Percentiles rank a stretch among this genome's conserved stretches.
Conservation (phyloP, 2,888 invertebrate species). For the Pristionchus fissidentatus region DNA sequence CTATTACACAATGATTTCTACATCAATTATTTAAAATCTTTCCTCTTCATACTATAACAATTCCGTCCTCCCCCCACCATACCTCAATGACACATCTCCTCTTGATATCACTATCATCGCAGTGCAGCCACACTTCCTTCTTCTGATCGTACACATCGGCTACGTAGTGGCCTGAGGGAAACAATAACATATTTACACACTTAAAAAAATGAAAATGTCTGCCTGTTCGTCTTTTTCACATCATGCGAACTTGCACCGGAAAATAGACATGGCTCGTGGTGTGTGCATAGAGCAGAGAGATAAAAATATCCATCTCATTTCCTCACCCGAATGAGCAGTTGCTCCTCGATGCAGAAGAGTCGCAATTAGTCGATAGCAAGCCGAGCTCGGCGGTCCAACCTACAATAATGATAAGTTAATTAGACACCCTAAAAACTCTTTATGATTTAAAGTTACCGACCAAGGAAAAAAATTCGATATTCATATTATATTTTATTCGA, state of each 20-base stretch:
- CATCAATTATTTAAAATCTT: background rate
- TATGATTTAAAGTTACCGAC: no score
- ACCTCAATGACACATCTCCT: background rate
- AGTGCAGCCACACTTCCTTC: conserved; percentile 13
- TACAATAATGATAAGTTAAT: no score
- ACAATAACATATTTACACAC: no score
- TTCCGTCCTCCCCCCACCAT: background rate
- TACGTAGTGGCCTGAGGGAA: conserved; percentile 20
- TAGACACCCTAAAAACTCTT: no score
- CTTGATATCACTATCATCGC: background rate
- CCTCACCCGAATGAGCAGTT: background rate
- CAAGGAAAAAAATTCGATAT: no score
- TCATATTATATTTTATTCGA: no score
- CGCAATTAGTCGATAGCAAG: background rate
- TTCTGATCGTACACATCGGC: conserved; percentile 34
- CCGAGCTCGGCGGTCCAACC: background rate
- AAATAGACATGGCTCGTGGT: no score
- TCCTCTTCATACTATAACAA: background rate
- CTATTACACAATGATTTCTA: no score
- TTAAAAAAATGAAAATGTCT: background rate
- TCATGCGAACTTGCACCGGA: no score
- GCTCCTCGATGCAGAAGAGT: background rate
- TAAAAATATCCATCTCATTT: background rate
- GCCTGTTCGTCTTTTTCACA: background rate
- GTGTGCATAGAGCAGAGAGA: background rate